A percentile compares a stretch with the other conserved stretches of the same genome.
phyloP scores from a whole-genome alignment of 2,888 invertebrate genomes.

The Molorchus minor region DNA sequence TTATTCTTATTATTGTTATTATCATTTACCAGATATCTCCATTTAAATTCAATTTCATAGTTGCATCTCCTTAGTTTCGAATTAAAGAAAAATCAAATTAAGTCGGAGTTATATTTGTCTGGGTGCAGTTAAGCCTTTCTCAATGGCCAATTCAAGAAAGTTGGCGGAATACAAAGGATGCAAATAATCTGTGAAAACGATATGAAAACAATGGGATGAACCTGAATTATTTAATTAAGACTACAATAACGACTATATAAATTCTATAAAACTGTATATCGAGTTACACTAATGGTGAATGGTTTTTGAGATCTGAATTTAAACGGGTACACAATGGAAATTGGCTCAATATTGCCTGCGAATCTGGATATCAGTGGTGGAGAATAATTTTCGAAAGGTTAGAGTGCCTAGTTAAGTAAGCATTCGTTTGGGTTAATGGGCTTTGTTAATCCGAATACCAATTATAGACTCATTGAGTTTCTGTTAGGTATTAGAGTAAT shows the following conservation, averaged over 20 bases:
- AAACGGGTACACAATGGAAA: constrained; percentile 7
- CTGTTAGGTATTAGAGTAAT: too few relatives aligned
- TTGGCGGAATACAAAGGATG: constrained; percentile 1
- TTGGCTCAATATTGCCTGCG: too few relatives aligned
- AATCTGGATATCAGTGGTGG: too few relatives aligned
- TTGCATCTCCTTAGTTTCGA: not conserved
- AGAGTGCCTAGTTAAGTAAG: too few relatives aligned
- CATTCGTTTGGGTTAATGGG: too few relatives aligned
- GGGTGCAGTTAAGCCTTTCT: not conserved
- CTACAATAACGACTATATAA: constrained; percentile 11
- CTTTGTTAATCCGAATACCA: too few relatives aligned
- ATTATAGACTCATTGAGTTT: too few relatives aligned
- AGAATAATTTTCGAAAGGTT: too few relatives aligned
- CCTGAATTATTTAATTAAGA: constrained; percentile 17
- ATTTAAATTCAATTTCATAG: not conserved
- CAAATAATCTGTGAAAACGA: constrained; percentile 4
- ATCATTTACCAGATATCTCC: too few relatives aligned
- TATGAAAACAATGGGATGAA: constrained; percentile 9
- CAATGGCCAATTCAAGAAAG: not conserved
- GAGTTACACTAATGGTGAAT: constrained; percentile 6
- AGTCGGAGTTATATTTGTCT: not conserved
- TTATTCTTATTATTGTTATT: too few relatives aligned
- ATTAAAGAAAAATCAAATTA: not conserved
- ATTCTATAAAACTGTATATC: constrained; percentile 14
- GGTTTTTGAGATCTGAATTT: constrained; percentile 8